Conservation (phyloP, 1,140 invertebrate genomes). For the Drosophila triauraria region DNA sequence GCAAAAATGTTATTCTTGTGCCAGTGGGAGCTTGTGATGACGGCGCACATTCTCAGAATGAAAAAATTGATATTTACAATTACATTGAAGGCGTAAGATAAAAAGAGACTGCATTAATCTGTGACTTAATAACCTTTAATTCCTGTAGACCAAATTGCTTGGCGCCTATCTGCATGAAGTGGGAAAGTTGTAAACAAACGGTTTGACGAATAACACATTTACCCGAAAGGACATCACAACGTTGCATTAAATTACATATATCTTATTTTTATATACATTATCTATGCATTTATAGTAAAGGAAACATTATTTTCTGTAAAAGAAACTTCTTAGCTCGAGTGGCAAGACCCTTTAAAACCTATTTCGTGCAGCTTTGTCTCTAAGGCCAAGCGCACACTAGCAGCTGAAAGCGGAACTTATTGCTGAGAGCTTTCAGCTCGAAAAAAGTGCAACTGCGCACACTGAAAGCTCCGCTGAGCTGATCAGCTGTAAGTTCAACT, state of each 20-base stretch:
- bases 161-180: conserved; percentile 94
- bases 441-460: no score
- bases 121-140: conserved; percentile 7
- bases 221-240: conserved; percentile 64
- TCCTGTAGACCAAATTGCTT: conserved; percentile 92
- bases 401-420: no score
- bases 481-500: no score
- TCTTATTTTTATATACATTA: conserved; percentile 14
- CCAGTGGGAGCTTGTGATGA: conserved; percentile 97
- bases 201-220: conserved; percentile 4
- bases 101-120: background rate
- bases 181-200: conserved; percentile 69
- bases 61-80: conserved; percentile 96
- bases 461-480: no score
- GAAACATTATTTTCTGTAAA: no score
- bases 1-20: conserved; percentile 96
- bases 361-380: no score
- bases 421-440: no score
- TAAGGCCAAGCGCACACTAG: no score
- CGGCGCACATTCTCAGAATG: conserved; percentile 99
- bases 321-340: no score
- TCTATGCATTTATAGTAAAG: background rate
- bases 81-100: conserved; percentile 96
- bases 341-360: no score
- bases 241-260: conserved; percentile 28